Percentiles rank a stretch among this genome's conserved stretches.
Conservation (phyloP, 2,888 invertebrate species). For the Drosophila recens region DNA sequence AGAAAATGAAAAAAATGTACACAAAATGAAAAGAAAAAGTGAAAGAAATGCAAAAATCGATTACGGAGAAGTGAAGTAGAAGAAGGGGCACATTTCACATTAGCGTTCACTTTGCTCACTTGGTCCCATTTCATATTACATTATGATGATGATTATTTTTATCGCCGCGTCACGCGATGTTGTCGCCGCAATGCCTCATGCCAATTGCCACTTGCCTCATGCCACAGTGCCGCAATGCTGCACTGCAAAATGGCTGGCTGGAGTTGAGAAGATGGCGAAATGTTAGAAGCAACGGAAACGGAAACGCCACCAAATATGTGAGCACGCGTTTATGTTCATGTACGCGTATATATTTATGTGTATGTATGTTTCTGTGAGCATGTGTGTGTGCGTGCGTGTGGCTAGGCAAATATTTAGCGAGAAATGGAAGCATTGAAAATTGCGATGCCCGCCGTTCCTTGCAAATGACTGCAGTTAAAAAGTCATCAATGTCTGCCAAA, state of each 20-base stretch:
- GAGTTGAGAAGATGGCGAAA: constrained; percentile 17
- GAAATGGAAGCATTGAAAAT: constrained; percentile 29
- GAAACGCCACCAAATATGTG: constrained; percentile 63
- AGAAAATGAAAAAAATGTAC: constrained; percentile 9
- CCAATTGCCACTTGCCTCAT: constrained; percentile 5
- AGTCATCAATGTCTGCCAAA: constrained; percentile 83
- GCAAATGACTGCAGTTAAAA: constrained; percentile 84
- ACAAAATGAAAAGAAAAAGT: constrained; percentile 15
- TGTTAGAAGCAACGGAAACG: constrained; percentile 57
- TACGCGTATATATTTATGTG: not conserved
- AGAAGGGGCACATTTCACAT: constrained; percentile 29
- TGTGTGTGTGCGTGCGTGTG: constrained; percentile 13
- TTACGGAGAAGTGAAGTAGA: constrained; percentile 45
- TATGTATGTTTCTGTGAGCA: constrained; percentile 7
- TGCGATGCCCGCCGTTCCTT: constrained; percentile 53
- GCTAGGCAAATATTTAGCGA: constrained; percentile 52
- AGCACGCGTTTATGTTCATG: constrained; percentile 32
- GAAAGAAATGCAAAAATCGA: constrained; percentile 73
- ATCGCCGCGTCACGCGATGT: constrained; percentile 82
- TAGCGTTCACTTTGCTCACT: constrained; percentile 51
- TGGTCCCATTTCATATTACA: constrained; percentile 49
- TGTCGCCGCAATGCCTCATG: constrained; percentile 59
- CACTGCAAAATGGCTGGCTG: constrained; percentile 40
- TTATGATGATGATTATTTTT: constrained; percentile 72
- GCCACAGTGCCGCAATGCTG: constrained; percentile 59